These are phyloP conservation scores for Carcinoscorpius rotundicauda DNA, from an alignment of 1,140 invertebrate species.

Conservation along the genomic window DNA sequence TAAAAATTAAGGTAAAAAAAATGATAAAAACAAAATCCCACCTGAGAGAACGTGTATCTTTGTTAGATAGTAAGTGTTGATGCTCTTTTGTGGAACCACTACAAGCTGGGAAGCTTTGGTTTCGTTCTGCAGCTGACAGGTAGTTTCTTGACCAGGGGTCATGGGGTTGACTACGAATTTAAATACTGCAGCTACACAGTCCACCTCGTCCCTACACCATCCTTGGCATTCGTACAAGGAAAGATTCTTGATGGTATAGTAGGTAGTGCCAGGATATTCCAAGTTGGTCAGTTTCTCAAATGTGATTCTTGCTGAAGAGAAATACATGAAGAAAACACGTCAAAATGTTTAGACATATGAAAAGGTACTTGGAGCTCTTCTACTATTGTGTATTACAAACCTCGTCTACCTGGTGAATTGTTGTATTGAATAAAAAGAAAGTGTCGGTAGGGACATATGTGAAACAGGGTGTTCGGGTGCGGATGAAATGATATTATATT, in stretches of 20 bases:
- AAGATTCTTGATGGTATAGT: slow-evolving; percentile 83
- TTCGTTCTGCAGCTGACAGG: slow-evolving; percentile 84
- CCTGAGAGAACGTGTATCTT: slow-evolving; percentile 76
- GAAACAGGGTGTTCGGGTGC: too few relatives aligned
- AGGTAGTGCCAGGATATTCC: slow-evolving; percentile 78
- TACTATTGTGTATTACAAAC: too few relatives aligned
- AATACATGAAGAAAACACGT: too few relatives aligned
- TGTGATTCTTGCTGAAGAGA: slow-evolving; percentile 46
- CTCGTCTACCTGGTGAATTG: too few relatives aligned
- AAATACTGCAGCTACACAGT: slow-evolving; percentile 80
- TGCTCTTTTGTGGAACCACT: slow-evolving; percentile 58
- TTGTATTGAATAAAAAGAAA: too few relatives aligned
- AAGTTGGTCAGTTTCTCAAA: slow-evolving; percentile 88
- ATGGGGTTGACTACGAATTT: slow-evolving; percentile 84
- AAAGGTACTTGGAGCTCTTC: too few relatives aligned
- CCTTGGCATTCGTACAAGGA: slow-evolving; percentile 87
- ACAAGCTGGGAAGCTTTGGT: slow-evolving; percentile 75
- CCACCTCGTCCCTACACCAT: slow-evolving; percentile 80
- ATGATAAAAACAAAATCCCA: slow-evolving; percentile 30
- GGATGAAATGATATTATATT: too few relatives aligned
- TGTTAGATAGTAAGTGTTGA: slow-evolving; percentile 90
- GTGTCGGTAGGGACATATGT: too few relatives aligned
- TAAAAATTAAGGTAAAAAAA: neutral
- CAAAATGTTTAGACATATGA: too few relatives aligned
- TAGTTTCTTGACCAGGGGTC: slow-evolving; percentile 78